Evolutionary conservation across 2,888 invertebrate genomes (phyloP).

Genomic region (Volucella bombylans): DNA sequence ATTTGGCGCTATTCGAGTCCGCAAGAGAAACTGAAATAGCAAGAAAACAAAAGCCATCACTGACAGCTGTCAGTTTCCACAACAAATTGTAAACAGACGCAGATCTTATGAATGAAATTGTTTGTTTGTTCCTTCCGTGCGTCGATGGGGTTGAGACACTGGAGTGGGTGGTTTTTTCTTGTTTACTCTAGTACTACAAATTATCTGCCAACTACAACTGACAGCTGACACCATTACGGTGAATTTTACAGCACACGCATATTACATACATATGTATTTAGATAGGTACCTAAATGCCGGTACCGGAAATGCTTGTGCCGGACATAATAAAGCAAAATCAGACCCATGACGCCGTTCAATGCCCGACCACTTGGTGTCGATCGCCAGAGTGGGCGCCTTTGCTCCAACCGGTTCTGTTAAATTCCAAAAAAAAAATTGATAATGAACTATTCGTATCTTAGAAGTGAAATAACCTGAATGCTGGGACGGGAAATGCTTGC

Average conservation of each 20-base stretch:
- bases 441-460: no score
- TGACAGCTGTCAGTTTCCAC: slow-evolving; percentile 32
- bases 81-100: slow-evolving; percentile 16
- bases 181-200: slow-evolving; percentile 62
- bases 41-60: slow-evolving; percentile 53
- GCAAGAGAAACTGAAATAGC: slow-evolving; percentile 28
- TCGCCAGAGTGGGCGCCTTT: slow-evolving; percentile 88
- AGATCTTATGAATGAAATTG: slow-evolving; percentile 64
- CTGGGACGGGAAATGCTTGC: slow-evolving; percentile 89
- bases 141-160: neutral
- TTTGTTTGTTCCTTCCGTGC: slow-evolving; percentile 41
- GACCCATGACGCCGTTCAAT: slow-evolving; percentile 82
- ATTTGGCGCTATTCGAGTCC: neutral
- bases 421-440: neutral
- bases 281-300: slow-evolving; percentile 84
- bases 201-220: slow-evolving; percentile 40
- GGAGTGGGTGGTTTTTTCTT: slow-evolving; percentile 26
- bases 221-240: neutral
- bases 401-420: slow-evolving; percentile 87
- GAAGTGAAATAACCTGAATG: slow-evolving; percentile 84
- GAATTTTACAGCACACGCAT: no score
- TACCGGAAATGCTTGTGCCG: slow-evolving; percentile 90
- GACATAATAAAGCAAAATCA: slow-evolving; percentile 85
- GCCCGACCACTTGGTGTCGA: slow-evolving; percentile 87
- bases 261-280: no score